These are phyloP conservation scores for Drosophila melanosoma DNA, from an alignment of 2,888 invertebrate genomes.

Conservation along the genomic window DNA sequence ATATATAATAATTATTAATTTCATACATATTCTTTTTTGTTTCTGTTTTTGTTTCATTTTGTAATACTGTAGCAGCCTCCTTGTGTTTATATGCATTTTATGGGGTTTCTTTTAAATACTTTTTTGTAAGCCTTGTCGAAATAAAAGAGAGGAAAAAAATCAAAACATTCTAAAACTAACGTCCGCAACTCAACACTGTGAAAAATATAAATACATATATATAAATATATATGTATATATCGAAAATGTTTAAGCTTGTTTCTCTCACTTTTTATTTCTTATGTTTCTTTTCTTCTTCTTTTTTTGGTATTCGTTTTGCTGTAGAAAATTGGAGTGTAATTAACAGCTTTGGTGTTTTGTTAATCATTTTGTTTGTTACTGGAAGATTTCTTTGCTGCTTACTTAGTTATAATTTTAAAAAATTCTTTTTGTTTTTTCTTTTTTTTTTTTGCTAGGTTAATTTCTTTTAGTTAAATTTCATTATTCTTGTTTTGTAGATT, in stretches of 20 bases:
- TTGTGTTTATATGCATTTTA: slow-evolving; percentile 57
- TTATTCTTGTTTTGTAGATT: slow-evolving; percentile 61
- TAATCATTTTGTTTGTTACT: slow-evolving; percentile 61
- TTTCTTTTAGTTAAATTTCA: slow-evolving; percentile 53
- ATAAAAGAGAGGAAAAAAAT: slow-evolving; percentile 1
- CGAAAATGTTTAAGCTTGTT: slow-evolving; percentile 10
- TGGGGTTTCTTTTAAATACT: slow-evolving; percentile 30
- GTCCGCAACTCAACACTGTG: slow-evolving; percentile 16
- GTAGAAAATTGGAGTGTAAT: slow-evolving; percentile 70
- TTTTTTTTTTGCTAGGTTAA: slow-evolving; percentile 56
- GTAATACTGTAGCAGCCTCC: slow-evolving; percentile 83
- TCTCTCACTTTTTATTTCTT: slow-evolving; percentile 5
- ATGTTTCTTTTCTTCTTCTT: slow-evolving; percentile 7
- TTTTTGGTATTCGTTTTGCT: slow-evolving; percentile 28
- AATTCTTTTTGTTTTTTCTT: slow-evolving; percentile 31
- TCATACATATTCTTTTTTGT: slow-evolving; percentile 35
- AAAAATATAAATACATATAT: background rate
- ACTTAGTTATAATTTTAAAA: slow-evolving; percentile 69
- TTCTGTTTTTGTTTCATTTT: slow-evolving; percentile 45
- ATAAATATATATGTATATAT: background rate
- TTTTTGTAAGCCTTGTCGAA: slow-evolving; percentile 23
- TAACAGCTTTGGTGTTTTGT: slow-evolving; percentile 55
- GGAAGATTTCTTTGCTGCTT: slow-evolving; percentile 75
- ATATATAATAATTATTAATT: slow-evolving; percentile 54
- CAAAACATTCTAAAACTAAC: slow-evolving; percentile 33